Conservation (phyloP, 2,888 invertebrate species). For the Andricus curvator region DNA sequence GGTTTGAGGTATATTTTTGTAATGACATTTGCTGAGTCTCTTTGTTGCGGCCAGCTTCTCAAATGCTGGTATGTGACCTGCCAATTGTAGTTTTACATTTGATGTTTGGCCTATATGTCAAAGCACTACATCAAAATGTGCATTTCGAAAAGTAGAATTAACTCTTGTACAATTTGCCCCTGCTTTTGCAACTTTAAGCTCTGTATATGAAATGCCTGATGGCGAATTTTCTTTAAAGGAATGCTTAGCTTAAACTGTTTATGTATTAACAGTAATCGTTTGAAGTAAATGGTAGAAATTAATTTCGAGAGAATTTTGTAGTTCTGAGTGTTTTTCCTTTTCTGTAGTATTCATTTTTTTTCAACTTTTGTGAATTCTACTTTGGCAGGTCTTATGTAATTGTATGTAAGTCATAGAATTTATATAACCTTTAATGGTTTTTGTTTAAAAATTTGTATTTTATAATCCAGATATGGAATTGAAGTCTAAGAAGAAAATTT, state of each 20-base stretch:
- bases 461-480: background rate
- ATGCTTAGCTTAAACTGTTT: background rate
- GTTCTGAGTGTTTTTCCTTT: background rate
- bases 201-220: background rate
- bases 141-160: background rate
- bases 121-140: background rate
- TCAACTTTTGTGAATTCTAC: background rate
- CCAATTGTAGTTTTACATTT: constrained; percentile 47
- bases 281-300: background rate
- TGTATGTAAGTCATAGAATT: background rate
- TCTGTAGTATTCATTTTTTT: background rate
- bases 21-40: constrained; percentile 56
- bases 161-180: background rate
- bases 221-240: background rate
- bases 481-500: background rate
- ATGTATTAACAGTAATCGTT: background rate
- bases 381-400: background rate
- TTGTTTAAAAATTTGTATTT: background rate
- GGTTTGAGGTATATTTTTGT: constrained; percentile 57
- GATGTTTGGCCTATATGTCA: background rate
- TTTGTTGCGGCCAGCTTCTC: constrained; percentile 56
- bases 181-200: background rate
- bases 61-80: constrained; percentile 56
- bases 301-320: background rate
- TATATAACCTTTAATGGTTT: background rate